phyloP scores from a whole-genome alignment of 1,140 invertebrate genomes.

The Pomacea maculata region DNA sequence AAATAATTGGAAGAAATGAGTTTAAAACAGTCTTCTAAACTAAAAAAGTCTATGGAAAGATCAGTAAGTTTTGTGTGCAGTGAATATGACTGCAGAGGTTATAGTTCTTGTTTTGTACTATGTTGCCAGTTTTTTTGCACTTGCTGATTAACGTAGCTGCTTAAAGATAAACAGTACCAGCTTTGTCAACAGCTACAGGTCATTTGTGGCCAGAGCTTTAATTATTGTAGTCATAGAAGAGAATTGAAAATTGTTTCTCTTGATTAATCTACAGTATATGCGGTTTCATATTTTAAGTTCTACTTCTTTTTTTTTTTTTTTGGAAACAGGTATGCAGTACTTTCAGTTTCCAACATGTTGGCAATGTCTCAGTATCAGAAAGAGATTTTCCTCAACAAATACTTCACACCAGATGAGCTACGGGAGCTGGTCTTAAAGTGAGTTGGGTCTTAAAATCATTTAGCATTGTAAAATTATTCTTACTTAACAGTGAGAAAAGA shows the following conservation, averaged over 20 bases:
- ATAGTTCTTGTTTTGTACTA: not conserved
- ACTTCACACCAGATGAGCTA: slow-evolving; percentile 38
- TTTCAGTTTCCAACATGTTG: slow-evolving; percentile 34
- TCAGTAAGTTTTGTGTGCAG: not conserved
- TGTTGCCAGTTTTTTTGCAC: not conserved
- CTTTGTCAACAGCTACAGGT: not conserved
- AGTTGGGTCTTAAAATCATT: not conserved
- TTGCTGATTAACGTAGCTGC: not conserved
- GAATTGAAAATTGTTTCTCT: not conserved
- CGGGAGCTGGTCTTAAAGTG: slow-evolving; percentile 41
- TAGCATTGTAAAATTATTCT: no score
- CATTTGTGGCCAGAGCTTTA: not conserved
- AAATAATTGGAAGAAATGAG: not conserved
- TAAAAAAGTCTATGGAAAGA: not conserved
- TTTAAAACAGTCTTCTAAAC: not conserved
- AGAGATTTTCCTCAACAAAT: slow-evolving; percentile 34
- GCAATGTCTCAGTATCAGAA: slow-evolving; percentile 39
- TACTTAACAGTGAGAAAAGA: no score
- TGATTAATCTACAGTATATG: not conserved
- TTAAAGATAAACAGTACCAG: not conserved
- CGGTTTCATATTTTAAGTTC: slow-evolving; percentile 2
- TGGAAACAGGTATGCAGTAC: slow-evolving; percentile 46
- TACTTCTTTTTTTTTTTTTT: slow-evolving; percentile 6
- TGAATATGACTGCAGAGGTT: not conserved
- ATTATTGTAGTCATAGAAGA: not conserved